phyloP scores from a whole-genome alignment of 2,797 vertebrate genomes.

The Pseudocheirus occidentalis region DNA sequence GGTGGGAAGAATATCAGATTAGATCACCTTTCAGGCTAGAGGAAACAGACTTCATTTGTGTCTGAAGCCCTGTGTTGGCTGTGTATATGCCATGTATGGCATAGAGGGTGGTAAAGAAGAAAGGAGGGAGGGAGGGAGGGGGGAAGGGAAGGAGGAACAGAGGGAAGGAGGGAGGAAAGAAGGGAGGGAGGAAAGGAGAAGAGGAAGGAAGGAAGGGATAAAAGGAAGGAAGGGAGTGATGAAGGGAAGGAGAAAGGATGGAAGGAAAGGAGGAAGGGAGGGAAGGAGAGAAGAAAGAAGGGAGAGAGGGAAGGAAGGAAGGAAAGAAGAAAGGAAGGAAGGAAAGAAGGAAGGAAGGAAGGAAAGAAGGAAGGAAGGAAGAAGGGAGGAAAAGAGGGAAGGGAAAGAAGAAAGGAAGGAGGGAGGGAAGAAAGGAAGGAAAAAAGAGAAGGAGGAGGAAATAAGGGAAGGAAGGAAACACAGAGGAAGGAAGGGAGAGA shows the following conservation, averaged over 20 bases:
- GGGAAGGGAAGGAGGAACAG: rapidly evolving
- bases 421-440: not conserved
- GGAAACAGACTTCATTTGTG: not conserved
- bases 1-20: not conserved
- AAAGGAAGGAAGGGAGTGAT: rapidly evolving
- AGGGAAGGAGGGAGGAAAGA: too few relatives aligned
- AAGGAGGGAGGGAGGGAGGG: not conserved
- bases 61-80: not conserved
- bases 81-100: not conserved
- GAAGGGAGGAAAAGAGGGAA: not conserved
- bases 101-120: not conserved
- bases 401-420: not conserved
- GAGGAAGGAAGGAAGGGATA: rapidly evolving
- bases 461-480: too few relatives aligned
- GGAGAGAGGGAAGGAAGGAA: rapidly evolving
- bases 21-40: not conserved
- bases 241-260: not conserved
- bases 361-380: not conserved
- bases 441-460: rapidly evolving
- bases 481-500: rapidly evolving
- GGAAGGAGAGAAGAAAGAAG: rapidly evolving
- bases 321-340: not conserved
- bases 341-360: rapidly evolving
- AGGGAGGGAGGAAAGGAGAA: rapidly evolving
- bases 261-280: not conserved